Base-by-base conservation (phyloP, 2,888 invertebrate species). In the Didymodactylos carnosus region DNA sequence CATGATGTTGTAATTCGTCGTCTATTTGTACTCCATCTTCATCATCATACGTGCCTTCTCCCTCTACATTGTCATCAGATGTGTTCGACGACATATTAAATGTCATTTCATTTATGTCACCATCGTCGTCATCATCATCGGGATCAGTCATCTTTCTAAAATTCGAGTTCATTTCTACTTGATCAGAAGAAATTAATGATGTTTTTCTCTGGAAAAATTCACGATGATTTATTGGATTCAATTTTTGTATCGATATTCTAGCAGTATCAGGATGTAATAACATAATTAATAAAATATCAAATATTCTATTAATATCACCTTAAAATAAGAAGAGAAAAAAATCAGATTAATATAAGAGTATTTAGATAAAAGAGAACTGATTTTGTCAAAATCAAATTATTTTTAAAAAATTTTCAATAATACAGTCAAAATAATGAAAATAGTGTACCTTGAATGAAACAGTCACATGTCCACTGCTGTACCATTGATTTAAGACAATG, bases 201-300 rank as follows among this genome's bases (percentile, higher is more conserved):
- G n/a, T n/a, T 72, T 73, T 69, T 76, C 74, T 29, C 72, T 77
- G 77, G 79, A 79, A 72, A 79, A 80, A 29, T 78, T 78, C 75
- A 79, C 79, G 69, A 79, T 79, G 35, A 80, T 77, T 3, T 78
- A 79, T 73, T 76, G 75, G 76, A 41, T 76, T 76, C 46, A 73
- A 72, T 71, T 70, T 43, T 75, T 89, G 86, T n/a, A 91, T 88
- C 40, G 90, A 89, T 77, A 90, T 87, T n/a, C 90, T 86, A 11
- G 90, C 89, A 0, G 91, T 91, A 76, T 88, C 89, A 0, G 90
- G 88, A 77, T 90, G 88, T 29, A 92, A 84, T 25, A 92, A 84
- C 82, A 90, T 89, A 76, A 88, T 84, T 73, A 91, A 84, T 8
- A 91, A 84, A 0, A 91, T 90, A 79, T 90, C 90, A 35, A 92